Percentiles rank a stretch among this genome's conserved stretches.
phyloP scores from a whole-genome alignment of 2,888 invertebrate species.

The Chrysotoxum bicinctum region DNA sequence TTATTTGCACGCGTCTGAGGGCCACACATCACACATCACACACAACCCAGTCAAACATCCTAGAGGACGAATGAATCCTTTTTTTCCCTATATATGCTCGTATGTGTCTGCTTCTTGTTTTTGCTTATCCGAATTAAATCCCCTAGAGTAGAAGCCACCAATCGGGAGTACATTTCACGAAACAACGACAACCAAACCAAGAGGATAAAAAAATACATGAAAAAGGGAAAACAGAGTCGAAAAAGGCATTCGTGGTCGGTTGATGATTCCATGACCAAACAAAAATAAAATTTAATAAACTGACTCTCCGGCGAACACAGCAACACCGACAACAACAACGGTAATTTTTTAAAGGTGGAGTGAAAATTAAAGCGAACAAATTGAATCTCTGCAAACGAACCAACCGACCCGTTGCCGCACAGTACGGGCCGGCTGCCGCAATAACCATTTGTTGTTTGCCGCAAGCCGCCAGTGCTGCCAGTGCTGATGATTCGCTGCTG shows the following conservation, averaged over 20 bases:
- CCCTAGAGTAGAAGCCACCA: conserved; percentile 31
- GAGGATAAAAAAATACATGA: conserved; percentile 16
- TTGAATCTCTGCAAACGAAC: conserved; percentile 32
- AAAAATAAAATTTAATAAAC: conserved; percentile 63
- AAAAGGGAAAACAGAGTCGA: conserved; percentile 8
- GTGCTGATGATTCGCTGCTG: neutral
- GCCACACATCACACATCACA: conserved; percentile 53
- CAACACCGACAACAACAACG: conserved; percentile 7
- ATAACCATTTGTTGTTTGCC: neutral
- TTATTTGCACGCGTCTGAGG: conserved; percentile 66
- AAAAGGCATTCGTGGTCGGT: conserved; percentile 57
- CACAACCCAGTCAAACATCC: conserved; percentile 4
- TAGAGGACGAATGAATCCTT: conserved; percentile 37
- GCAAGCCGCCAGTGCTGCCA: conserved; percentile 39
- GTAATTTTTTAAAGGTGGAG: conserved; percentile 8
- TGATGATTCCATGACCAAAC: conserved; percentile 64
- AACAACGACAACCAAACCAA: conserved; percentile 29
- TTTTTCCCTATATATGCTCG: neutral
- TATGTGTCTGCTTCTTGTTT: conserved; percentile 11
- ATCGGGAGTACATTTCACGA: conserved; percentile 39
- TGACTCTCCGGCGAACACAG: conserved; percentile 5
- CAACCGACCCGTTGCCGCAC: neutral
- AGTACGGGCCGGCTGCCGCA: neutral
- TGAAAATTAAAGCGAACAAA: conserved; percentile 51
- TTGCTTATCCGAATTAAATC: conserved; percentile 39